Conservation (phyloP, 2,888 invertebrate genomes). For the Epinotia demarniana region DNA sequence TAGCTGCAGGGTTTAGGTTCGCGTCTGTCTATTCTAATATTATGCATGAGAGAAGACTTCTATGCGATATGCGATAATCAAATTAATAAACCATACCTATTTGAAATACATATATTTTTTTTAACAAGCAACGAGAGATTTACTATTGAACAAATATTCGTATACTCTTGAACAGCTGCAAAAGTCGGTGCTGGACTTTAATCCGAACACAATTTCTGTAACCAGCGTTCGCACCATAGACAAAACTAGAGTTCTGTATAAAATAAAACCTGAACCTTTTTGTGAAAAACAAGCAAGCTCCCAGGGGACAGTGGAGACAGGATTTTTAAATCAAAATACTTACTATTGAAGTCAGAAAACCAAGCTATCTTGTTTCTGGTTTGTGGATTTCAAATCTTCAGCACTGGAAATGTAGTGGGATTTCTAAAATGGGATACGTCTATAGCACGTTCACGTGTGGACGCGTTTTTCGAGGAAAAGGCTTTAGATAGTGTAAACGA, state of each 20-base stretch:
- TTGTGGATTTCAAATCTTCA: slow-evolving; percentile 42
- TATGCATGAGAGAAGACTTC: too few species aligned
- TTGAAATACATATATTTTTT: too few species aligned
- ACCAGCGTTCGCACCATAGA: slow-evolving; percentile 6
- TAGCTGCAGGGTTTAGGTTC: too few species aligned
- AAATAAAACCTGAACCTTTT: slow-evolving; percentile 40
- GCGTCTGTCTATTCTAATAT: too few species aligned
- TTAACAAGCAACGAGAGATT: too few species aligned
- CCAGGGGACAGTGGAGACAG: slow-evolving; percentile 33
- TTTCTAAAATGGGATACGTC: slow-evolving; percentile 41
- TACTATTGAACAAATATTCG: too few species aligned
- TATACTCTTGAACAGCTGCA: too few species aligned
- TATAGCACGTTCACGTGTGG: slow-evolving; percentile 37
- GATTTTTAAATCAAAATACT: slow-evolving; percentile 45
- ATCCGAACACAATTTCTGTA: not conserved
- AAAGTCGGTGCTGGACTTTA: too few species aligned
- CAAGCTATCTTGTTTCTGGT: slow-evolving; percentile 44
- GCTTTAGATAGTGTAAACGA: slow-evolving; percentile 22
- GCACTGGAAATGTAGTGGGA: slow-evolving; percentile 41
- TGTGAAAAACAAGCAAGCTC: slow-evolving; percentile 37
- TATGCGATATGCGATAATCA: too few species aligned
- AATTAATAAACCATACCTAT: too few species aligned
- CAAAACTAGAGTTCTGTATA: slow-evolving; percentile 34
- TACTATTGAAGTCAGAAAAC: slow-evolving; percentile 44
- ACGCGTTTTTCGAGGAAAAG: slow-evolving; percentile 27